Percentiles rank a stretch among this genome's conserved stretches.
These are phyloP conservation scores for Athetis lepigone DNA, from an alignment of 2,888 invertebrate genomes.

Conservation along the genomic window DNA sequence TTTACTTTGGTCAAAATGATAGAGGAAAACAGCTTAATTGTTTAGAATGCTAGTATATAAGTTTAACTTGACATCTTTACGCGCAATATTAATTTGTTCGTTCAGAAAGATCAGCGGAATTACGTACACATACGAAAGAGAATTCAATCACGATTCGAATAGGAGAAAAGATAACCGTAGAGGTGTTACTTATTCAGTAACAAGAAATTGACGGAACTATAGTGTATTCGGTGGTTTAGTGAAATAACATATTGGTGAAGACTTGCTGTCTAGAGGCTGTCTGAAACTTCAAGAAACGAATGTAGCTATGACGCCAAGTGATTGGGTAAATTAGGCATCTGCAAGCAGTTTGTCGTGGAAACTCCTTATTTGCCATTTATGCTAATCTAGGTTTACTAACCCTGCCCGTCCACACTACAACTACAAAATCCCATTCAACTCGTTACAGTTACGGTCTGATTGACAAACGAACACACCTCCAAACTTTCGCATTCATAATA, in stretches of 20 bases:
- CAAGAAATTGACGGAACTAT: background rate
- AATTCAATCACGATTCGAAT: background rate
- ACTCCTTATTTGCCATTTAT: background rate
- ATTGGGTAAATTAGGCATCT: background rate
- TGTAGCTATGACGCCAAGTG: no score
- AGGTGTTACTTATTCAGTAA: no score
- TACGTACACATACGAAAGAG: no score
- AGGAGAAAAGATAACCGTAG: background rate
- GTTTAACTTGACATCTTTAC: no score
- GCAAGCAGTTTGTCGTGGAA: background rate
- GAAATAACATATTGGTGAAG: no score
- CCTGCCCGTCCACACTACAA: background rate
- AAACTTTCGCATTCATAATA: constrained; percentile 46
- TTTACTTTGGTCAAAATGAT: constrained; percentile 6
- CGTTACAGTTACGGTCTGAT: constrained; percentile 29
- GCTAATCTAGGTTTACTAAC: background rate
- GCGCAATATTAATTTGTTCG: no score
- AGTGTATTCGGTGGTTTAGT: no score
- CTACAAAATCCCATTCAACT: constrained; percentile 8
- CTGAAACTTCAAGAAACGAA: background rate
- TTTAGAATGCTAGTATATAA: background rate
- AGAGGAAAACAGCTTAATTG: constrained; percentile 1
- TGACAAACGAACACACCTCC: constrained; percentile 48
- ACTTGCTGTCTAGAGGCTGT: background rate
- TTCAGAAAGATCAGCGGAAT: no score